These are phyloP conservation scores for Polymixis flavicincta DNA, from an alignment of 2,888 invertebrate species.

Conservation along the genomic window DNA sequence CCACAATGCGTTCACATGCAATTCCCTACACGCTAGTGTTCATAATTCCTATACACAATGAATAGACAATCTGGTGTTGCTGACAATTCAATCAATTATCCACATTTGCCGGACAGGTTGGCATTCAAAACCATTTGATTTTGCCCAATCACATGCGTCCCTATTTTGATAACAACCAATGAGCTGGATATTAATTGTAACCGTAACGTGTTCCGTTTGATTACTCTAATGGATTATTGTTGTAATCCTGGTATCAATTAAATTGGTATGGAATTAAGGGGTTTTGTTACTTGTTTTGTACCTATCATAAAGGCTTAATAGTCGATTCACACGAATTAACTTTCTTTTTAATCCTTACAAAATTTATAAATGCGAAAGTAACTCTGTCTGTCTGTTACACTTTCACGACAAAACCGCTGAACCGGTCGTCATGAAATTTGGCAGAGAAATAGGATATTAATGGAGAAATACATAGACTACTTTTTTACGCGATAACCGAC, in stretches of 20 bases:
- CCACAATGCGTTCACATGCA: constrained; percentile 6
- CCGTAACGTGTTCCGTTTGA: constrained; percentile 38
- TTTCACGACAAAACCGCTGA: too few relatives aligned
- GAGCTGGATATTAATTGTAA: constrained; percentile 45
- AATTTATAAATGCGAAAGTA: too few relatives aligned
- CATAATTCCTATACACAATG: constrained; percentile 37
- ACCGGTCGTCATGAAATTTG: too few relatives aligned
- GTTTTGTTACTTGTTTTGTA: not conserved
- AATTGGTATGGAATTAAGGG: constrained; percentile 8
- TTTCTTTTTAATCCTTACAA: too few relatives aligned
- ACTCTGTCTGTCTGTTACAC: too few relatives aligned
- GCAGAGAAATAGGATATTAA: too few relatives aligned
- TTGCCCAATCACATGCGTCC: constrained; percentile 49
- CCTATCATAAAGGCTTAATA: too few relatives aligned
- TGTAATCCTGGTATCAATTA: constrained; percentile 27
- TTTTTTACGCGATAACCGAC: too few relatives aligned
- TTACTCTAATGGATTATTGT: constrained; percentile 38
- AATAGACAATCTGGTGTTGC: constrained; percentile 44
- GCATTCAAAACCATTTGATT: constrained; percentile 55
- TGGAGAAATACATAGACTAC: too few relatives aligned
- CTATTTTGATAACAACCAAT: constrained; percentile 42
- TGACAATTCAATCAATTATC: constrained; percentile 58
- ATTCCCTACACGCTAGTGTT: constrained; percentile 4
- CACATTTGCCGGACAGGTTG: constrained; percentile 33
- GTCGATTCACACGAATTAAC: too few relatives aligned